phyloP scores from a whole-genome alignment of 1,140 invertebrate genomes.

The fruit fly (Drosophila melanogaster) region Release_6_plus_ISO1_MT NC_004354.4:19293001-19293500 shows the following conservation, averaged over 20 bases:
- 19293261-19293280: slow-evolving; percentile 11
- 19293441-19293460: slow-evolving; percentile 16
- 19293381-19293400: slow-evolving; percentile 12
- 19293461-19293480: slow-evolving; percentile 18
- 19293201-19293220: too few relatives aligned
- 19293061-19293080: neutral
- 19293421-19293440: slow-evolving; percentile 20
- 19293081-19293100: neutral
- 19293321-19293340: too few relatives aligned
- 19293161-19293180: too few relatives aligned
- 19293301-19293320: neutral
- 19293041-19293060: slow-evolving; percentile 1
- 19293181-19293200: too few relatives aligned
- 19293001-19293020: slow-evolving; percentile 7
- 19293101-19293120: neutral
- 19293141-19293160: neutral
- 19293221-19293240: neutral
- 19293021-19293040: neutral
- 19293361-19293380: neutral
- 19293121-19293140: neutral
- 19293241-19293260: neutral
- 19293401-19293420: slow-evolving; percentile 4
- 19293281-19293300: too few relatives aligned
- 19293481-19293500: slow-evolving; percentile 16
- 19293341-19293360: too few relatives aligned